Evolutionary conservation across 64 coral and sea anemone species (phyloP).

Genomic region (Catalaphyllia jardinei): DNA sequence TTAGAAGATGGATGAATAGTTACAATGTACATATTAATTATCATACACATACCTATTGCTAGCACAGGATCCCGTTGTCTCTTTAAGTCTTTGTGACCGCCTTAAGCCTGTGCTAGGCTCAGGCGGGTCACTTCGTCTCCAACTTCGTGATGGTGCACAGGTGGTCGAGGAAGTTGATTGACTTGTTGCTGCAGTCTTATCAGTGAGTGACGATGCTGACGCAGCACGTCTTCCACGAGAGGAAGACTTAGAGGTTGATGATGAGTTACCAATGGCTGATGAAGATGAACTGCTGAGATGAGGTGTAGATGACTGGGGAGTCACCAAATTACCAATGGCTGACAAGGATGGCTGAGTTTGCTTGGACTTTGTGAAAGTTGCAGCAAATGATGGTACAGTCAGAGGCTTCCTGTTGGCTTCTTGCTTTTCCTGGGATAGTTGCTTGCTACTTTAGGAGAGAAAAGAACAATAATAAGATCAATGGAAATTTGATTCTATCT

Average conservation of each 20-base stretch:
- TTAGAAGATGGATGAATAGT: too few species aligned
- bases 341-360: conserved; percentile 6
- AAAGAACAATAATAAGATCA: not conserved
- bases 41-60: conserved; percentile 78
- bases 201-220: conserved; percentile 25
- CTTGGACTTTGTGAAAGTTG: not conserved
- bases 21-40: too few species aligned
- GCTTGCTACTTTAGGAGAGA: not conserved
- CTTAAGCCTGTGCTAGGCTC: conserved; percentile 94
- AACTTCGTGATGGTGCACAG: conserved; percentile 39
- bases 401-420: not conserved
- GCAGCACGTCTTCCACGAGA: conserved; percentile 32
- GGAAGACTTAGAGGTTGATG: conserved; percentile 42
- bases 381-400: not conserved
- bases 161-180: conserved; percentile 11
- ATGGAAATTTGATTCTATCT: not conserved
- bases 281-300: conserved; percentile 13
- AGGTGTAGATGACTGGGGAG: not conserved
- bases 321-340: not conserved
- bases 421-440: conserved; percentile 1
- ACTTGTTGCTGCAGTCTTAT: conserved; percentile 24
- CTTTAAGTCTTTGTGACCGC: conserved; percentile 95
- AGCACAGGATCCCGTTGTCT: conserved; percentile 99
- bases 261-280: conserved; percentile 48
- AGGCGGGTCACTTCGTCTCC: conserved; percentile 81